Evolutionary conservation across 2,888 invertebrate genomes (phyloP), one percentile per base, ranked within the genome.

Genomic region (Drosophila mayaguana): DNA sequence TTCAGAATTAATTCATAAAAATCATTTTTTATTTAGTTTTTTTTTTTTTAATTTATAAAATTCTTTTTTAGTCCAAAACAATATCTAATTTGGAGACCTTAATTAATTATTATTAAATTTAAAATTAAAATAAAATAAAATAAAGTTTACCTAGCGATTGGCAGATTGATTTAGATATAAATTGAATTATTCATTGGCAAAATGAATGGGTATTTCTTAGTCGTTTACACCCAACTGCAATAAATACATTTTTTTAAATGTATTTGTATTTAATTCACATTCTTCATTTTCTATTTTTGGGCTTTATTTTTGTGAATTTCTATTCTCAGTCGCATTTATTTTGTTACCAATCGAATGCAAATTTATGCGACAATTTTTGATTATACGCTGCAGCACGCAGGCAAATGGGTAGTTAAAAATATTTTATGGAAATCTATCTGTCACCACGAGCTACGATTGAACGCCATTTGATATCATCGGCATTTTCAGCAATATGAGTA

Each of bases 401-500:
- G 43, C 60, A 46, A 51, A 62, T 63, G 36, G 57, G 45, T 46
- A 70, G 65, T 54, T 66, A 50, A 42, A 38, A 36, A 36, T 53
- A 67, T 28, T 40, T 1, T n/a, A n/a, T 25, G 9, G 25, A 4
- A n/a, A 48, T 48, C 16, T 16, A 22, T 3, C 22, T 16, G 12
- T 51, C 65, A 69, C 66, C 63, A 50, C 2, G 43, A 43, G 42
- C 38, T 54, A 12, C 9, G 51, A 65, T 66, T 72, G 67, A 45
- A 38, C 36, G 28, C 7, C 45, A 59, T 61, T 12, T 20, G 65
- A 54, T 69, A 67, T 59, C 48, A 59, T 48, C 40, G 55, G 42
- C 20, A 45, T 16, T 32, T 50, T 18, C 18, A 45, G 1, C 45
- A 46, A 38, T 51, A 6, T 43, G 61, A 43, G 63, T 50, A 72